Evolutionary conservation across 2,113 vertebrate genomes (phyloP).

Genomic region (Nothobranchius furzeri): DNA sequence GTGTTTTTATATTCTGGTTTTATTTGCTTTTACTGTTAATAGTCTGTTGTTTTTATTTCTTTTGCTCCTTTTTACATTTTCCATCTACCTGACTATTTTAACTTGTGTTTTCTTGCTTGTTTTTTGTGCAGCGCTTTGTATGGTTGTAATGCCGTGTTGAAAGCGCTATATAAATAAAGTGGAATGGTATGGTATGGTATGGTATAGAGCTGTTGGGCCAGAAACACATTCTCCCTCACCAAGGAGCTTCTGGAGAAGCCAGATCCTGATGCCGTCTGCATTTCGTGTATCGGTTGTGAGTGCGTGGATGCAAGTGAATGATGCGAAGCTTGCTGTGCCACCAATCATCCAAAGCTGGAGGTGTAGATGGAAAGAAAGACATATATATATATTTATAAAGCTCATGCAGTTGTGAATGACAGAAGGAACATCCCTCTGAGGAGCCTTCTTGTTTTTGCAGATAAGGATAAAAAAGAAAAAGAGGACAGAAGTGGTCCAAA

Average conservation of each 20-base stretch:
- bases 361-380: slow-evolving; percentile 36
- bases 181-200: too few relatives aligned
- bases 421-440: slow-evolving; percentile 42
- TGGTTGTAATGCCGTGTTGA: too few relatives aligned
- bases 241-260: slow-evolving; percentile 11
- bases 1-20: too few relatives aligned
- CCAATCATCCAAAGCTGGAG: slow-evolving; percentile 51
- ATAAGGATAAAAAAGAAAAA: slow-evolving; percentile 33
- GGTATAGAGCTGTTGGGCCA: slow-evolving; percentile 32
- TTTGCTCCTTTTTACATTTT: too few relatives aligned
- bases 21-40: too few relatives aligned
- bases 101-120: too few relatives aligned
- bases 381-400: slow-evolving; percentile 53
- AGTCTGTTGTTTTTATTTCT: too few relatives aligned
- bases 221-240: slow-evolving; percentile 10
- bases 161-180: too few relatives aligned
- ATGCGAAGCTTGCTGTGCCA: slow-evolving; percentile 33
- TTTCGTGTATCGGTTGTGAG: slow-evolving; percentile 21
- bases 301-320: slow-evolving; percentile 42
- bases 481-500: slow-evolving; percentile 16
- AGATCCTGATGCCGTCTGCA: slow-evolving; percentile 28
- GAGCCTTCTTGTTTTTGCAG: slow-evolving; percentile 24
- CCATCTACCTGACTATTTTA: too few relatives aligned
- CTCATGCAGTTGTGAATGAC: slow-evolving; percentile 42
- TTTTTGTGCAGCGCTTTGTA: too few relatives aligned